Conservation (phyloP, 2,113 vertebrate genomes). For the Mesoclemmys tuberculata region DNA sequence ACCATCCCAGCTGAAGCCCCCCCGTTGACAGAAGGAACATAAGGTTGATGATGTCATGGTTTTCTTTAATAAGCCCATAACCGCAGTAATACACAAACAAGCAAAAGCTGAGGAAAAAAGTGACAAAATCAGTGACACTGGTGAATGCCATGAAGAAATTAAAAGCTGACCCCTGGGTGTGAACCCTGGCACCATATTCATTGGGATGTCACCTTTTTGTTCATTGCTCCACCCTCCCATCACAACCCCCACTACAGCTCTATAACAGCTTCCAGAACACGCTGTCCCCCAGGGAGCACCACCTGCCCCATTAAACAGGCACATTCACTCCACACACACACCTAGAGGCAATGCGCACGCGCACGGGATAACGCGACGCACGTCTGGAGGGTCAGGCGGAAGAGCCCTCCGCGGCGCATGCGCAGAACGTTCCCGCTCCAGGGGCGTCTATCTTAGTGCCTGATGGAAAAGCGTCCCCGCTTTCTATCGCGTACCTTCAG, state of each 20-base stretch:
- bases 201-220: neutral
- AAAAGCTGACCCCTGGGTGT: neutral
- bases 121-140: neutral
- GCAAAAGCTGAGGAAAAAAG: neutral
- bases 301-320: too few species aligned
- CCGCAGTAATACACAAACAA: neutral
- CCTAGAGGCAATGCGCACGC: neutral
- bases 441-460: neutral
- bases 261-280: too few species aligned
- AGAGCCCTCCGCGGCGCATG: neutral
- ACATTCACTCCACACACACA: too few species aligned
- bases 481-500: neutral
- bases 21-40: rapidly evolving
- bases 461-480: neutral
- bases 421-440: too few species aligned
- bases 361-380: rapidly evolving
- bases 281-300: rapidly evolving
- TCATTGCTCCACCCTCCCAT: neutral
- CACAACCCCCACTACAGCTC: too few species aligned
- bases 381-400: rapidly evolving
- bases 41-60: neutral
- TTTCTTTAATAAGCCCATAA: neutral
- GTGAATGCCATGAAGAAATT: neutral
- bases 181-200: neutral
- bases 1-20: neutral